Percentiles rank a stretch among this genome's conserved stretches.
Evolutionary conservation across 2,888 invertebrate species (phyloP).

Genomic region (Drosophila austrosaltans): DNA sequence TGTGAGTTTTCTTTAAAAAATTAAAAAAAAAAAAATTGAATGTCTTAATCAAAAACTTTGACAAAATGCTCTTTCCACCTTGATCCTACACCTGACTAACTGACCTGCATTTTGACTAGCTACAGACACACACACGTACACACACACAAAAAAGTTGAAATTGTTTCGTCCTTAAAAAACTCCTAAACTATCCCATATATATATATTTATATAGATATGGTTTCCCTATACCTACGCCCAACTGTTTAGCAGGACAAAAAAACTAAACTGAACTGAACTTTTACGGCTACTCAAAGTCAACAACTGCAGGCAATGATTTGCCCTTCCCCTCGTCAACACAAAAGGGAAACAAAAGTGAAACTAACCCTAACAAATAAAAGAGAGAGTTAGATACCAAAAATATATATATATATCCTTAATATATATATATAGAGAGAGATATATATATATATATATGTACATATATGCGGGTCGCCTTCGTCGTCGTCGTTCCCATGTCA

Average conservation of each 20-base stretch:
- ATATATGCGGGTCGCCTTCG: slow-evolving; percentile 11
- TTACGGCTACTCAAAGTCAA: slow-evolving; percentile 65
- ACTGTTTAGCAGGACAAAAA: slow-evolving; percentile 58
- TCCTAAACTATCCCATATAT: background rate
- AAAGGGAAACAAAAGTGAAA: slow-evolving; percentile 28
- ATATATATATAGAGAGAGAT: too few species aligned
- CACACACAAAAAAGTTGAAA: background rate
- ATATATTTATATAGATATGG: slow-evolving; percentile 30
- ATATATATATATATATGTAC: background rate
- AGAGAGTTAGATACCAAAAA: background rate
- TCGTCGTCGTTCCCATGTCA: slow-evolving; percentile 50
- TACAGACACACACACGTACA: slow-evolving; percentile 6
- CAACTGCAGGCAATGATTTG: slow-evolving; percentile 47
- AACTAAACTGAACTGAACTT: slow-evolving; percentile 44
- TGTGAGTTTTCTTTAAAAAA: background rate
- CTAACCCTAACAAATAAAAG: slow-evolving; percentile 32
- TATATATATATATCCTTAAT: background rate
- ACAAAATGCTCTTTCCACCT: background rate
- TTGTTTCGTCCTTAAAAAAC: slow-evolving; percentile 3
- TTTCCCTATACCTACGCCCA: slow-evolving; percentile 45
- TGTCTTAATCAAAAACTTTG: slow-evolving; percentile 10
- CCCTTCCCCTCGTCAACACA: slow-evolving; percentile 31
- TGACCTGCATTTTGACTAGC: slow-evolving; percentile 2
- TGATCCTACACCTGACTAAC: slow-evolving; percentile 1
- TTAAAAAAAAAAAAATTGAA: background rate